Evolutionary conservation across 2,797 vertebrate species (phyloP).

Genomic region (Dermochelys coriacea): DNA sequence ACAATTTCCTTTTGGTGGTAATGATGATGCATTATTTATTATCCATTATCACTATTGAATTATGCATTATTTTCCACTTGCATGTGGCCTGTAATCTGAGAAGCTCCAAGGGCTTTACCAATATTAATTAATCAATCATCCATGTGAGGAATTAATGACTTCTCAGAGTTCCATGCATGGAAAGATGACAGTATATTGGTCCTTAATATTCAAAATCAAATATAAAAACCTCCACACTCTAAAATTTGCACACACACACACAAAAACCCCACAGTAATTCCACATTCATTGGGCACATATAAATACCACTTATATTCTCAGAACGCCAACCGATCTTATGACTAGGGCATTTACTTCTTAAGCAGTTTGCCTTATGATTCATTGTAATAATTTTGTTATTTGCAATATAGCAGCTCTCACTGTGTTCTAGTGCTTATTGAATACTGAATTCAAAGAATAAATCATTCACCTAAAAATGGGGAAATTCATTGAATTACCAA

Average conservation of each 20-base stretch:
- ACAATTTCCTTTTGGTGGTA: neutral
- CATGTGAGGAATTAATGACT: neutral
- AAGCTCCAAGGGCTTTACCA: neutral
- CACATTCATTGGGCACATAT: neutral
- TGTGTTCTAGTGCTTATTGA: neutral
- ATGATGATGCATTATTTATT: neutral
- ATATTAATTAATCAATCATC: neutral
- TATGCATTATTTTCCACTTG: neutral
- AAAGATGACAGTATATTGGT: neutral
- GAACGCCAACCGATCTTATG: neutral
- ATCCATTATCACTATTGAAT: neutral
- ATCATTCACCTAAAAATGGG: neutral
- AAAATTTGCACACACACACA: neutral
- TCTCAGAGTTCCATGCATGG: neutral
- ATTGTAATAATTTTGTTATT: neutral
- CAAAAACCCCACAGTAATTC: neutral
- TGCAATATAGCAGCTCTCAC: neutral
- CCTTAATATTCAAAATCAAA: neutral
- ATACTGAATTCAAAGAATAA: neutral
- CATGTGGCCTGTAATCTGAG: neutral
- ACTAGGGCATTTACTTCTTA: fast-evolving
- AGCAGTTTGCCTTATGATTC: neutral
- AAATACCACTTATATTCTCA: fast-evolving
- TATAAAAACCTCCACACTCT: neutral
- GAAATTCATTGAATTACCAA: neutral